phyloP scores from a whole-genome alignment of 2,113 vertebrate species.

The Tupaia chinensis region DNA sequence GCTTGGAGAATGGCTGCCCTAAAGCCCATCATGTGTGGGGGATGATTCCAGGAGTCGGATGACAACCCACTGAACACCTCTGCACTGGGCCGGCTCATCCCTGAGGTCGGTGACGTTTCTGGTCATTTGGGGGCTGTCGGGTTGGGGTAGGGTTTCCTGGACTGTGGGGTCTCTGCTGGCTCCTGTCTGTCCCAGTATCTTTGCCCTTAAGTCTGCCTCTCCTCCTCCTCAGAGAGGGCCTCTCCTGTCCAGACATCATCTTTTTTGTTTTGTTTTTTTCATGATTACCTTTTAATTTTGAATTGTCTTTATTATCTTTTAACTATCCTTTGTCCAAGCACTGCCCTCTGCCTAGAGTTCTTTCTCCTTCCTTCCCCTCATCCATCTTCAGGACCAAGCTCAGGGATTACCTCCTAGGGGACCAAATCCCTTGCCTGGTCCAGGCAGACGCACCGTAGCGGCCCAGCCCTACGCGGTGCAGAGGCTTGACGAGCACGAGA shows the following conservation, averaged over 20 bases:
- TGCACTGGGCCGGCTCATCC: constrained; percentile 73
- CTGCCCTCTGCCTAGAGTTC: not conserved
- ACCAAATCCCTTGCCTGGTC: not conserved
- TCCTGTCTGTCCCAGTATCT: not conserved
- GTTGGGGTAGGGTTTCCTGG: not conserved
- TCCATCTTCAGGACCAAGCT: not conserved
- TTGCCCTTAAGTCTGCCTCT: not conserved
- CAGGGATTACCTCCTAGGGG: not conserved
- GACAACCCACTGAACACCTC: constrained; percentile 78
- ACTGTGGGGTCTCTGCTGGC: not conserved
- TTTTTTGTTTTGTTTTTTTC: too few species aligned
- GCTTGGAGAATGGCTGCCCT: not conserved
- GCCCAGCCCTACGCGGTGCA: accelerated
- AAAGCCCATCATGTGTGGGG: not conserved
- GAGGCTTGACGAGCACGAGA: not conserved
- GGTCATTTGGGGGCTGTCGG: not conserved
- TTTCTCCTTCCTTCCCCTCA: not conserved
- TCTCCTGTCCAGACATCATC: not conserved
- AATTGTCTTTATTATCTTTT: too few species aligned
- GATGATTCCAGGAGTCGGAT: constrained; percentile 69
- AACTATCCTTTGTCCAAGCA: not conserved
- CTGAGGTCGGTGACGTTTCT: constrained; percentile 71
- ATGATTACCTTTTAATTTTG: too few species aligned
- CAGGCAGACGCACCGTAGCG: not conserved
- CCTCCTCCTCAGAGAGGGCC: not conserved